A percentile compares a stretch with the other conserved stretches of the same genome.
These are phyloP conservation scores for Centropristis striata DNA, from an alignment of 2,113 vertebrate species.

Conservation along the genomic window DNA sequence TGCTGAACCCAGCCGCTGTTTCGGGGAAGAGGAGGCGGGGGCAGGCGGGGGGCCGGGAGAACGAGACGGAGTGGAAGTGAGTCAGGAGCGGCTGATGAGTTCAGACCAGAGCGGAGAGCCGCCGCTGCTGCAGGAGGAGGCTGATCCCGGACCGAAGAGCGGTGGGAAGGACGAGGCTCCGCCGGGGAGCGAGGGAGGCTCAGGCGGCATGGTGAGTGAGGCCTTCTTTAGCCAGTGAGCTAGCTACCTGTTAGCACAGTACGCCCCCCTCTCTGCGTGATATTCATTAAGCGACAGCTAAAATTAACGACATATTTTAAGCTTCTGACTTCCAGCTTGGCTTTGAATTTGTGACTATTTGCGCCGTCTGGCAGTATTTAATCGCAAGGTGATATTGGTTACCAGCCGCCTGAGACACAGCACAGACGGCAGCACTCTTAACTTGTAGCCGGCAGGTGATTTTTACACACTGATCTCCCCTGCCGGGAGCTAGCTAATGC, in stretches of 20 bases:
- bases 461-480: constrained; percentile 16
- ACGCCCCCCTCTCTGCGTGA: constrained; percentile 22
- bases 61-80: constrained; percentile 85
- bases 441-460: constrained; percentile 17
- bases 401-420: background rate
- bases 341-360: background rate
- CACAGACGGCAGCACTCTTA: background rate
- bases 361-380: background rate
- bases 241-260: constrained; percentile 54
- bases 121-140: constrained; percentile 88
- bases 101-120: constrained; percentile 88
- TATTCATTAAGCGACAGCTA: constrained; percentile 22
- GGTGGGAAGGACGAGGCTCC: constrained; percentile 81
- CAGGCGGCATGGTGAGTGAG: constrained; percentile 87
- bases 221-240: constrained; percentile 69
- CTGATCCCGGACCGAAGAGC: constrained; percentile 84
- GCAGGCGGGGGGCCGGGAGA: constrained; percentile 83
- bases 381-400: background rate
- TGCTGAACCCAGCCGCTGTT: constrained; percentile 53
- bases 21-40: constrained; percentile 51
- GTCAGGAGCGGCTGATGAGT: constrained; percentile 89
- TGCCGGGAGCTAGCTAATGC: constrained; percentile 30
- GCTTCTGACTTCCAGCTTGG: background rate
- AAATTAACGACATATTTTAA: constrained; percentile 19
- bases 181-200: constrained; percentile 82